These are phyloP conservation scores for Tetramorium parvispinum DNA, from an alignment of 1,140 invertebrate genomes.

Conservation along the genomic window DNA sequence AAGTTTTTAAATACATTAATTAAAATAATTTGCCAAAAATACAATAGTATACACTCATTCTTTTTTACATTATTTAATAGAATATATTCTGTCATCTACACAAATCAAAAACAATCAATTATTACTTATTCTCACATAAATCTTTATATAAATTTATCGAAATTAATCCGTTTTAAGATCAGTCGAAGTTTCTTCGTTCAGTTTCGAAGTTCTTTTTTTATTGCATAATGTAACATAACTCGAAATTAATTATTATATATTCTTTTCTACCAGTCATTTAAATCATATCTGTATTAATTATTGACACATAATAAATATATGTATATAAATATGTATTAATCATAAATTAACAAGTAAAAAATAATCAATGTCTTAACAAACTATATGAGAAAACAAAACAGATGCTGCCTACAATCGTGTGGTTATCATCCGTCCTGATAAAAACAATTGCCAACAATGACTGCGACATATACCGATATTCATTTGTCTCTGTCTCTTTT, in stretches of 20 bases:
- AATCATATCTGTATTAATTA: neutral
- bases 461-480: slow-evolving; percentile 14
- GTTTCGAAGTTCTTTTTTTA: neutral
- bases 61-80: neutral
- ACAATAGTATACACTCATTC: neutral
- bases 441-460: slow-evolving; percentile 49
- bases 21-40: neutral
- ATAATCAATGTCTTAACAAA: neutral
- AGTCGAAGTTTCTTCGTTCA: too few relatives aligned
- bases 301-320: neutral
- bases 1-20: neutral
- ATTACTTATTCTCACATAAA: neutral
- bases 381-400: slow-evolving; percentile 17
- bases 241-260: neutral
- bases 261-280: neutral
- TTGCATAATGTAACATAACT: neutral
- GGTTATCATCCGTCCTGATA: slow-evolving; percentile 12
- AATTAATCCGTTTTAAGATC: neutral
- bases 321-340: neutral
- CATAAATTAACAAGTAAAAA: neutral
- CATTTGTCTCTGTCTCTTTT: slow-evolving; percentile 50
- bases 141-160: neutral
- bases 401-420: neutral
- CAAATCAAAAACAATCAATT: neutral
- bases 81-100: neutral